These are phyloP conservation scores for Poeciliopsis turrubarensis DNA, from an alignment of 2,113 vertebrate species.

Conservation along the genomic window DNA sequence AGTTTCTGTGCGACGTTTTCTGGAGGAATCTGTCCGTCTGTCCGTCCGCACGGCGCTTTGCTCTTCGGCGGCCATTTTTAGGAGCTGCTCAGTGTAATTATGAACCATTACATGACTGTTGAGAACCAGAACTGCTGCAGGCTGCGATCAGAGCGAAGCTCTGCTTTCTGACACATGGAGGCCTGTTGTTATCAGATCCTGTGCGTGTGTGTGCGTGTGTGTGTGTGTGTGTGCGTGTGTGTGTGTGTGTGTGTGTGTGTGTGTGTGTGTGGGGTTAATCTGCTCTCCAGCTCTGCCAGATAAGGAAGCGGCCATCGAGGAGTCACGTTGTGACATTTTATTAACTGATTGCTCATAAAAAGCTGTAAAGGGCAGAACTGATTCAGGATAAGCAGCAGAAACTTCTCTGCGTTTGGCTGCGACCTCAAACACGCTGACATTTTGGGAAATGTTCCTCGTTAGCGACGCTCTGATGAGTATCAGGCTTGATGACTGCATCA, in stretches of 20 bases:
- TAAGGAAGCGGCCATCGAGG: not conserved
- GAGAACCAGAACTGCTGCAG: constrained; percentile 24
- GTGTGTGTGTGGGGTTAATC: not conserved
- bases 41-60: not conserved
- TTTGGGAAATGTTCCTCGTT: not conserved
- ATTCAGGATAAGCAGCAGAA: constrained; percentile 18
- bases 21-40: not conserved
- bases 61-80: constrained; percentile 25
- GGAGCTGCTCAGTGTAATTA: constrained; percentile 35
- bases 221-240: constrained; percentile 4
- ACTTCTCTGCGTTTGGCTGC: not conserved
- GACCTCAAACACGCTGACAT: not conserved
- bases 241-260: constrained; percentile 16
- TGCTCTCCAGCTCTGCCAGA: constrained; percentile 9
- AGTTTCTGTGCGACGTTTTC: not conserved
- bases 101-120: constrained; percentile 21
- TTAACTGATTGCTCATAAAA: constrained; percentile 9
- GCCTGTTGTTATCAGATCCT: constrained; percentile 36
- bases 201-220: constrained; percentile 17
- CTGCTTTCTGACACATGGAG: constrained; percentile 6
- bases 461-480: not conserved
- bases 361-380: constrained; percentile 7
- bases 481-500: not conserved
- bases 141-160: constrained; percentile 17
- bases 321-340: not conserved